Conservation (phyloP, 2,888 invertebrate species). For the Fabriciana adippe region DNA sequence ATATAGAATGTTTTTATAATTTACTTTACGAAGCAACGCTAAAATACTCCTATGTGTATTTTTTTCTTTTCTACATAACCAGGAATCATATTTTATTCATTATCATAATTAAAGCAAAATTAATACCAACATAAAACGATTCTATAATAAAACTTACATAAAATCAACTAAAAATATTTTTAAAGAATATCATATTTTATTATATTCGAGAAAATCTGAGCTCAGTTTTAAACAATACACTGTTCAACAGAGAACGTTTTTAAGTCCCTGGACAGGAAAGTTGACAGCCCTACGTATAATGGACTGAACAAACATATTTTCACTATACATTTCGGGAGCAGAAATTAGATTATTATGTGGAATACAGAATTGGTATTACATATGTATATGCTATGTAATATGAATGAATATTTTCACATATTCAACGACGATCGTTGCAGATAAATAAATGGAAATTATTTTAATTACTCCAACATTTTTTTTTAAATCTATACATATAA, state of each 20-base stretch:
- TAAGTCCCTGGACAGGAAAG: neutral
- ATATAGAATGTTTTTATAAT: too few species aligned
- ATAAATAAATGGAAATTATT: too few species aligned
- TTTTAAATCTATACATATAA: too few species aligned
- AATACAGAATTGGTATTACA: constrained; percentile 24
- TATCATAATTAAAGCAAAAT: neutral
- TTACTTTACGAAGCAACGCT: too few species aligned
- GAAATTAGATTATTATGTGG: constrained; percentile 37
- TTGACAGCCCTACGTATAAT: constrained; percentile 26
- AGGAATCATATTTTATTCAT: too few species aligned
- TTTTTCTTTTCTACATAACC: too few species aligned
- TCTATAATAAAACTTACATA: constrained; percentile 10
- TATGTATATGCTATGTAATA: constrained; percentile 24
- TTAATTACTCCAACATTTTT: too few species aligned
- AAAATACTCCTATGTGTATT: too few species aligned
- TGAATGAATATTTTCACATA: neutral
- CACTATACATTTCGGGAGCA: constrained; percentile 23
- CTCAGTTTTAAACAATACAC: constrained; percentile 22
- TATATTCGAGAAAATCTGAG: constrained; percentile 18
- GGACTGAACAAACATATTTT: constrained; percentile 22
- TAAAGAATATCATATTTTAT: constrained; percentile 12
- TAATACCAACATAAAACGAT: neutral
- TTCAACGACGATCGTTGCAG: neutral
- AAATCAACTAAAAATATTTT: constrained; percentile 8
- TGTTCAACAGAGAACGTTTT: constrained; percentile 2